Evolutionary conservation across 2,113 vertebrate species (phyloP).

Genomic region (Mellivora capensis): DNA sequence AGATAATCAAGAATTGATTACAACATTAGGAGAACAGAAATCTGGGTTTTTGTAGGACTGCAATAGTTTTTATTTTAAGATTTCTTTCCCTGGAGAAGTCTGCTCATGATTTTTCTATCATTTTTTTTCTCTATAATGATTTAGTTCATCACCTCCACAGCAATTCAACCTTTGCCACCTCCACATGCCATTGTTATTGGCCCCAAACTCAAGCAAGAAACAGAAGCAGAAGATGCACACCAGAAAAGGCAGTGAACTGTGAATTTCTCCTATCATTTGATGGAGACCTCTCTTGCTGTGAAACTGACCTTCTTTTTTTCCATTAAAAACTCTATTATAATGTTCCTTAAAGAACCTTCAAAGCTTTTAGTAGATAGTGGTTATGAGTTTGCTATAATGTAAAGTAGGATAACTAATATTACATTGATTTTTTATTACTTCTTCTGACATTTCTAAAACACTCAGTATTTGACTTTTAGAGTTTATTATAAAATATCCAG

Average conservation of each 20-base stretch:
- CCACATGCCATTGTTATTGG: neutral
- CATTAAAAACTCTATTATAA: constrained; percentile 16
- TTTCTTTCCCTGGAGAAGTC: neutral
- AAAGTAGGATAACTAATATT: neutral
- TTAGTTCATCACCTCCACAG: neutral
- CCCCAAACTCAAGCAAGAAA: constrained; percentile 44
- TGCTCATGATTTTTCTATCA: neutral
- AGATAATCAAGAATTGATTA: constrained; percentile 64
- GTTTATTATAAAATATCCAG: neutral
- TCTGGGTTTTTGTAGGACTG: neutral
- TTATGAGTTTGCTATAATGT: constrained; percentile 15
- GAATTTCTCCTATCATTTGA: constrained; percentile 31
- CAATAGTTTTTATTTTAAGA: constrained; percentile 32
- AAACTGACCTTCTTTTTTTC: neutral
- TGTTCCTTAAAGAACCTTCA: neutral
- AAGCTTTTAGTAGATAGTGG: neutral
- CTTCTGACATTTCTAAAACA: neutral
- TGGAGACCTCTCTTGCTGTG: neutral
- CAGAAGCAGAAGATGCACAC: neutral
- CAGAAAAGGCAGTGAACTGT: neutral
- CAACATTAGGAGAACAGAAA: constrained; percentile 30
- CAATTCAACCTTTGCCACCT: neutral
- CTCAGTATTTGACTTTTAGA: constrained; percentile 2
- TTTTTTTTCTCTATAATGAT: constrained; percentile 7
- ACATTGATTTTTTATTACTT: constrained; percentile 28